Percentiles rank a stretch among this genome's conserved stretches.
Evolutionary conservation across 35 echinoderm and acorn worm genomes (phyloP).

Genomic region (Hemicentrotus pulcherrimus): DNA sequence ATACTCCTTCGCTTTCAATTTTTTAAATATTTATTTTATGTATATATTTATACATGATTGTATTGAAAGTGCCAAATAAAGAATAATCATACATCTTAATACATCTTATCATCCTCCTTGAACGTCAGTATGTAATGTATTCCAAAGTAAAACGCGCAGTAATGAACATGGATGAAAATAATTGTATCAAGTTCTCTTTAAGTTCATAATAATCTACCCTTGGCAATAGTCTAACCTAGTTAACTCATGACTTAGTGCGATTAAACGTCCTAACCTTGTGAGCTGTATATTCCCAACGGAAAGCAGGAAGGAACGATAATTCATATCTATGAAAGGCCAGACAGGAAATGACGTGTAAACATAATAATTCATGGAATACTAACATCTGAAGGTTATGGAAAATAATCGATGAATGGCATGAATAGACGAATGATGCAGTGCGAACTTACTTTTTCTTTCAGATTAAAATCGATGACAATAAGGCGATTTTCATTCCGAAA

Average conservation of each 20-base stretch:
- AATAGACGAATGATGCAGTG: not conserved
- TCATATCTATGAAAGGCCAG: not conserved
- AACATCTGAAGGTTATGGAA: not conserved
- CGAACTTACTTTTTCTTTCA: not conserved
- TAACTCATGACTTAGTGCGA: not conserved
- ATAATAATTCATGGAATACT: not conserved
- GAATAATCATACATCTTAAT: no score
- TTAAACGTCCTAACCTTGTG: not conserved
- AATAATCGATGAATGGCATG: not conserved
- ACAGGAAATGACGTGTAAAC: not conserved
- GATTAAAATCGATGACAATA: not conserved
- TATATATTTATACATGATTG: no score
- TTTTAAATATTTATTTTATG: no score
- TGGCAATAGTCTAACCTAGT: not conserved
- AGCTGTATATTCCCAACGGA: not conserved
- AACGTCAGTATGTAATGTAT: no score
- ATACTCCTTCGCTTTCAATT: no score
- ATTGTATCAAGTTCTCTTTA: not conserved
- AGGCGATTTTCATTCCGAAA: not conserved
- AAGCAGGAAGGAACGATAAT: not conserved
- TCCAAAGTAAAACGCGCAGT: no score
- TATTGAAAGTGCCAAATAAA: no score
- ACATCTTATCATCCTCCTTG: no score
- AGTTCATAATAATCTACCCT: not conserved
- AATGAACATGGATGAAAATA: not conserved